These are phyloP conservation scores for Artibeus jamaicensis DNA, from an alignment of 2,797 vertebrate genomes.

Conservation along the genomic window DNA sequence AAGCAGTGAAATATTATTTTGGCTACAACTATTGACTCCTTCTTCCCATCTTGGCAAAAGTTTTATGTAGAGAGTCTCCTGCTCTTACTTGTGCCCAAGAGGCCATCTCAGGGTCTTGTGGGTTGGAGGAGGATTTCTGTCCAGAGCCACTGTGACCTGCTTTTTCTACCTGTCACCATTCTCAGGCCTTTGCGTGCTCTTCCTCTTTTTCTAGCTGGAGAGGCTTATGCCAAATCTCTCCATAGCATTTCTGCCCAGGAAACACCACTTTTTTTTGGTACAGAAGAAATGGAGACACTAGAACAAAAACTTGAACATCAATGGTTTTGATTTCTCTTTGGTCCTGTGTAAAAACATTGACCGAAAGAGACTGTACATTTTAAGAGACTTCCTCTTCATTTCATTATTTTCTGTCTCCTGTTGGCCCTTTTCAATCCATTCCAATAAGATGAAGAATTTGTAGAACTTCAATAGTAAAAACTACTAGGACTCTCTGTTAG, in stretches of 20 bases:
- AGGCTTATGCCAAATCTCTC: neutral
- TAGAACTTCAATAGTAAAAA: neutral
- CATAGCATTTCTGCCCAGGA: neutral
- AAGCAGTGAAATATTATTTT: conserved; percentile 58
- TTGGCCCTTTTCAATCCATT: neutral
- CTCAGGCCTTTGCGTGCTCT: neutral
- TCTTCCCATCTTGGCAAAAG: conserved; percentile 37
- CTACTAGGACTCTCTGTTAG: neutral
- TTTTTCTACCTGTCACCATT: neutral
- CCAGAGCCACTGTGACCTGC: neutral
- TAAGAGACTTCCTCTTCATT: neutral
- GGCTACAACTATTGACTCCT: conserved; percentile 42
- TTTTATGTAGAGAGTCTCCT: conserved; percentile 1
- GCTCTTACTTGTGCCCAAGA: neutral
- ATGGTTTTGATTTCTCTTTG: neutral
- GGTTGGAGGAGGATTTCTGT: neutral
- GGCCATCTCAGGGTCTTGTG: neutral
- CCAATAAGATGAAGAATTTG: neutral
- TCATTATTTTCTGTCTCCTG: neutral
- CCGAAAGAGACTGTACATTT: neutral
- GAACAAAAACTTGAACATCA: neutral
- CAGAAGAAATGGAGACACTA: neutral
- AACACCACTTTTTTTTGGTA: neutral
- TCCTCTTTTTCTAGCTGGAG: neutral
- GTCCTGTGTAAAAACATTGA: neutral